Conservation (phyloP, 2,113 vertebrate species). For the Prietella phreatophila region DNA sequence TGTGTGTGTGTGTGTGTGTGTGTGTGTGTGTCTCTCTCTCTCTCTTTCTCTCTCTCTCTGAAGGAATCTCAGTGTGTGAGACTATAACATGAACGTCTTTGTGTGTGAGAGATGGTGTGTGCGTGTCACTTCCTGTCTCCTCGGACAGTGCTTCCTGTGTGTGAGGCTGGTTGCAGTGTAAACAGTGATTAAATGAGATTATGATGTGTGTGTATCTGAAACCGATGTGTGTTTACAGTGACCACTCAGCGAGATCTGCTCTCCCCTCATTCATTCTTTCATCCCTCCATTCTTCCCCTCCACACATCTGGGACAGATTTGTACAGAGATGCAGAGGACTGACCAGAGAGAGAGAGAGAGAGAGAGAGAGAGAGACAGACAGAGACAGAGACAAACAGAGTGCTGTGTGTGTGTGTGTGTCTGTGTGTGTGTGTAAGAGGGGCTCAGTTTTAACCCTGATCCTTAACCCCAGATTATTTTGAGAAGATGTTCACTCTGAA, state of each 20-base stretch:
- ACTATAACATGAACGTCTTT: neutral
- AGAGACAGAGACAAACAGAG: neutral
- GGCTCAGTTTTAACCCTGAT: neutral
- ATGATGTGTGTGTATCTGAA: neutral
- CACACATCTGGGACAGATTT: conserved; percentile 7
- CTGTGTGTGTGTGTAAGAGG: neutral
- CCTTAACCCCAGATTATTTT: conserved; percentile 17
- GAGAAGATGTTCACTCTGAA: neutral
- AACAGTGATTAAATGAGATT: conserved; percentile 21
- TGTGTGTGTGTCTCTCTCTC: neutral
- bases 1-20: neutral
- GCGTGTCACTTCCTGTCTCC: neutral
- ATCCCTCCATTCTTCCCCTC: neutral
- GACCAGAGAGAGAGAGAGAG: neutral
- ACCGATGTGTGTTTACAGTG: conserved; percentile 3
- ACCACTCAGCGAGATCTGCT: neutral
- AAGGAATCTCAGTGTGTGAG: neutral
- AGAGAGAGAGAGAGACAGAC: neutral
- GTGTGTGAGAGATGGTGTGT: neutral
- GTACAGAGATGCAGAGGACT: neutral
- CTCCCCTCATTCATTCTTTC: neutral
- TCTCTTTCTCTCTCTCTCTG: no score
- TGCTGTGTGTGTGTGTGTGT: neutral
- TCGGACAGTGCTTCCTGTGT: conserved; percentile 1
- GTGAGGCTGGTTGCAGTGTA: conserved; percentile 3